Evolutionary conservation across 2,113 vertebrate genomes (phyloP), one percentile per base, ranked within the genome.

Genomic region (Proteles cristata): DNA sequence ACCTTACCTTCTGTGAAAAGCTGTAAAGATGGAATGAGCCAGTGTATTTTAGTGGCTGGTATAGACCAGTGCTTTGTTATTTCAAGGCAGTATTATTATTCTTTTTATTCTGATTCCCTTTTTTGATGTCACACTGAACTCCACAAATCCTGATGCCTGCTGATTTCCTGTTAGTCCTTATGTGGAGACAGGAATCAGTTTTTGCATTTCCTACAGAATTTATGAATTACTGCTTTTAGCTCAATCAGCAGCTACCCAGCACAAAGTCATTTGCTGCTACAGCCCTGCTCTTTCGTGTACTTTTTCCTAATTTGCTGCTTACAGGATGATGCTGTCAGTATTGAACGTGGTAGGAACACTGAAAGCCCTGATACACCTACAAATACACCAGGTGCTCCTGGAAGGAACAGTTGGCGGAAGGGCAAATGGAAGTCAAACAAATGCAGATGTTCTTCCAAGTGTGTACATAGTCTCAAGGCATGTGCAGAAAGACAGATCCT

Each of bases 401-500:
- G 99, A 97, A 99, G 99, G n/a, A 99, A 99, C 98, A 99, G 99
- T 98, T 99, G 99, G 99, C 99, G 99, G 26, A 99, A 99, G 98
- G 99, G 99, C 98, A 99, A 99, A 97, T 99, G 99, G 99, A 99
- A 99, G 97, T 99, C 99, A n/a, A 99, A 99, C 98, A 99, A 99
- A 98, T 99, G 99, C 99, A 99, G 99, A 99, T 99, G 99, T 95
- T 99, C 99, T 85, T 99, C 99, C 98, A 99, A 99, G 98, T 99
- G 99, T 98, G 99, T 99, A 94, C 99, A 99, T 99, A 99, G 99
- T 94, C 98, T 99, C 85, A 99, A 99, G 99, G 99, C 99, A 98
- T 63, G 98, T 98, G 6, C 17, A 12, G 73, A 82, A 97, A 61
- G 91, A 65, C 11, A 66, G 19, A 68, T 58, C 26, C 23, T 85